A percentile compares a stretch with the other conserved stretches of the same genome.
phyloP scores from a whole-genome alignment of 2,113 vertebrate species.

The Rutilus rutilus region DNA sequence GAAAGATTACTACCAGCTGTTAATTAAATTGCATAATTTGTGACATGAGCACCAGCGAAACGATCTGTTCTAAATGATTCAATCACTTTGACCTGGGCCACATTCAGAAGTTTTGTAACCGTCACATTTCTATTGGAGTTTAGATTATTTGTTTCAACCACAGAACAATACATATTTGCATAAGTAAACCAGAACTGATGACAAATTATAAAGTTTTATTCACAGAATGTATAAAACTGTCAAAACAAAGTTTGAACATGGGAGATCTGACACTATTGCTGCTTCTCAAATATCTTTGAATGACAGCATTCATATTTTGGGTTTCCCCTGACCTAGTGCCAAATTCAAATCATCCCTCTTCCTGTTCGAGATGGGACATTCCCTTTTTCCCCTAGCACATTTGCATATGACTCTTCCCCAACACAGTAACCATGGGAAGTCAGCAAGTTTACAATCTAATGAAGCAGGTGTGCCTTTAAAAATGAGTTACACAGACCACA shows the following conservation, averaged over 20 bases:
- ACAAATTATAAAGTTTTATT: conserved; percentile 2
- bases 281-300: background rate
- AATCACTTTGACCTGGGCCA: background rate
- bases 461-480: conserved; percentile 19
- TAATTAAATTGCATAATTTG: background rate
- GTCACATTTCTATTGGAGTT: background rate
- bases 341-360: background rate
- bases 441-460: conserved; percentile 38
- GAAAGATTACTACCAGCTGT: background rate
- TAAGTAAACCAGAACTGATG: background rate
- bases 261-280: background rate
- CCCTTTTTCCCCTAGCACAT: background rate
- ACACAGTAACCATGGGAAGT: background rate
- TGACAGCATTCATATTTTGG: background rate
- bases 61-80: background rate
- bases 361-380: background rate
- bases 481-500: background rate
- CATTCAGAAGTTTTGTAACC: background rate
- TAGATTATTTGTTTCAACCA: background rate
- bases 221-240: background rate
- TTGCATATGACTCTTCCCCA: background rate
- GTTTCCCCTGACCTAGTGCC: background rate
- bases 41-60: background rate
- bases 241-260: background rate
- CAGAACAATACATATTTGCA: background rate